Evolutionary conservation across 2,888 invertebrate genomes (phyloP), one percentile per base, ranked within the genome.

Genomic region (Dynastes hyllus): DNA sequence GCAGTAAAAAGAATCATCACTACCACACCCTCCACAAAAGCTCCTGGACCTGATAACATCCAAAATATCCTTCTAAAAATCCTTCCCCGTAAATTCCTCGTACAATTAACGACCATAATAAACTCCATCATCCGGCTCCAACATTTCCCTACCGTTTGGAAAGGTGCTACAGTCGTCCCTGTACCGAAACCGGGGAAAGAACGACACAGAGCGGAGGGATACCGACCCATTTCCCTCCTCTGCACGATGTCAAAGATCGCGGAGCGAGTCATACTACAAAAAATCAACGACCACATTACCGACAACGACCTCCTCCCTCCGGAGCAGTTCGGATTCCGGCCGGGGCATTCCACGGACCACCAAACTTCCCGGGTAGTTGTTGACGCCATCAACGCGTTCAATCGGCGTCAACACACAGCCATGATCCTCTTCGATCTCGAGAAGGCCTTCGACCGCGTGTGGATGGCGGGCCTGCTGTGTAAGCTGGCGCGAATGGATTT

Each of bases 281-380:
- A 22, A 22, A 22, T 22, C 16, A 22, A 22, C 16, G 16, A 22
- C 16, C 16, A 22, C 16, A 22, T 22, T 22, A 22, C 16, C 16
- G 16, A 22, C 16, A 22, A 22, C 16, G 16, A 22, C 16, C 16
- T 22, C 16, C 16, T 22, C 16, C 16, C 16, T 22, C 16, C 16
- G 16, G 16, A 22, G 50, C 86, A 86, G 80, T 85, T 84, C 76
- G 85, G 86, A 5, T 87, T 87, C 80, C 51, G 85, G 40, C 69
- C 58, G 66, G 71, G 79, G 11, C 85, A 69, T 71, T 80, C 9
- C 85, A 86, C 86, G 0, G 80, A 76, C 4, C 82, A 83, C 40
- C 86, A 86, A 78, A 79, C 86, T 22, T 75, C 80, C 1, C 61
- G 83, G 67, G 81, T 87, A 11, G 80, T 79, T 11, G 80, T 84